phyloP scores from a whole-genome alignment of 2,888 invertebrate genomes.

The Acholoe squamosa region DNA sequence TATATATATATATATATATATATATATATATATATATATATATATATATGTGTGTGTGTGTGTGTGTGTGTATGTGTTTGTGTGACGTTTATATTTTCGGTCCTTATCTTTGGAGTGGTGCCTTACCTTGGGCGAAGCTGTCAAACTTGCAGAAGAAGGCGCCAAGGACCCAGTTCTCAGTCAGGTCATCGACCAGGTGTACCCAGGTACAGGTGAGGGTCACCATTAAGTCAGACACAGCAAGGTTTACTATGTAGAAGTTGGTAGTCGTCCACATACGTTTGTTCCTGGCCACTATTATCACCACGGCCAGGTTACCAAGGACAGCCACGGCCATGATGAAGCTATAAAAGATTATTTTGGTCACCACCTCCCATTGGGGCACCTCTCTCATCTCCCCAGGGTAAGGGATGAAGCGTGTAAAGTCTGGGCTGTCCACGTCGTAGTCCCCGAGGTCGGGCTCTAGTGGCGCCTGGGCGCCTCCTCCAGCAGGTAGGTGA shows the following conservation, averaged over 20 bases:
- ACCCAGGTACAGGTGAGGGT: conserved; percentile 87
- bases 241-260: conserved; percentile 66
- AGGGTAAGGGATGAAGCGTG: conserved; percentile 57
- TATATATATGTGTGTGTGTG: too few species aligned
- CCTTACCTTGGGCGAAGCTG: conserved; percentile 90
- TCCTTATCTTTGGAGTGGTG: too few species aligned
- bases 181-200: conserved; percentile 89
- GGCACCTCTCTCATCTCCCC: conserved; percentile 59
- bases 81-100: too few species aligned
- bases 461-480: background rate
- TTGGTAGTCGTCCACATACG: conserved; percentile 64
- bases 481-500: background rate
- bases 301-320: conserved; percentile 63
- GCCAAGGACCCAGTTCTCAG: conserved; percentile 90
- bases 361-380: conserved; percentile 60
- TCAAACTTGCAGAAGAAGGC: conserved; percentile 90
- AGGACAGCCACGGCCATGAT: conserved; percentile 61
- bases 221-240: conserved; percentile 65
- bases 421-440: conserved; percentile 42
- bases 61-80: too few species aligned
- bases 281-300: conserved; percentile 64
- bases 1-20: too few species aligned
- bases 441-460: conserved; percentile 1
- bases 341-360: conserved; percentile 61
- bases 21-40: too few species aligned